These are phyloP conservation scores for Esox masquinongy DNA, from an alignment of 2,797 vertebrate genomes.

Conservation along the genomic window DNA sequence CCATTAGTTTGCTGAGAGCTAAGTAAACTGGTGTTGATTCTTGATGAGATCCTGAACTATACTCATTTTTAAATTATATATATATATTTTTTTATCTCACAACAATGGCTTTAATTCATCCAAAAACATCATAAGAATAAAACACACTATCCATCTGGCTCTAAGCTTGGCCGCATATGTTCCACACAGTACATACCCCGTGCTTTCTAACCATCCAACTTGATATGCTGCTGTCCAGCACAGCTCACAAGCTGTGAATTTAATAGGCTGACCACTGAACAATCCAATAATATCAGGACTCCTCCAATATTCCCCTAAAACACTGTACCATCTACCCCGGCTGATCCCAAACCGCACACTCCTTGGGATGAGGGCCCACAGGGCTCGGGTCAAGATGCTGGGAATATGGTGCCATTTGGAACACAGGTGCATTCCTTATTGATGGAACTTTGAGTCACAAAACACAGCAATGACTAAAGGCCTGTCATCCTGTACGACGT, in stretches of 20 bases:
- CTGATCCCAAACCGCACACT: background rate
- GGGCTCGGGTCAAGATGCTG: background rate
- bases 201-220: background rate
- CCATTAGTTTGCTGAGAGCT: background rate
- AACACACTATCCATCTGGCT: background rate
- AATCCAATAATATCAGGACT: constrained; percentile 1
- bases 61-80: background rate
- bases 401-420: background rate
- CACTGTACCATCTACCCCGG: background rate
- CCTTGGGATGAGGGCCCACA: background rate
- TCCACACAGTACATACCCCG: background rate
- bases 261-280: background rate
- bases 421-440: background rate
- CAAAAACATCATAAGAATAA: background rate
- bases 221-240: background rate
- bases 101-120: background rate
- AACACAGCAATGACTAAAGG: background rate
- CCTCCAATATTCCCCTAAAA: background rate
- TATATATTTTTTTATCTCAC: background rate
- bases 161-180: background rate
- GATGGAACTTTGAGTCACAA: background rate
- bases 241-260: background rate
- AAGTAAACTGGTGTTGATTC: background rate
- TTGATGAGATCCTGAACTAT: too few relatives aligned
- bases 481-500: constrained; percentile 28